Evolutionary conservation across 2,113 vertebrate genomes (phyloP).

Genomic region (Prietella phreatophila): DNA sequence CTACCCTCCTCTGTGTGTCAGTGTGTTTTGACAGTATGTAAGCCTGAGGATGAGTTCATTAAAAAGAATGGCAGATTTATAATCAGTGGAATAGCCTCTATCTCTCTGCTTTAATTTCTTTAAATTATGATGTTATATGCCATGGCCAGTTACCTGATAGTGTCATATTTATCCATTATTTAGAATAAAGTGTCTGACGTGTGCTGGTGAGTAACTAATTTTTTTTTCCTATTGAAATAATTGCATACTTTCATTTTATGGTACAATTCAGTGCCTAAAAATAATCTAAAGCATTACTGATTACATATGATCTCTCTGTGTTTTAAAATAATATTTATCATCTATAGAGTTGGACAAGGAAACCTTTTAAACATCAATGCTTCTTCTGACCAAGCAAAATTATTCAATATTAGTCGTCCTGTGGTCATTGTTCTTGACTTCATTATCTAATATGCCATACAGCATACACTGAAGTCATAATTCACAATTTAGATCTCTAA

Average conservation of each 20-base stretch:
- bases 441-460: conserved; percentile 18
- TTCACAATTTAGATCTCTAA: conserved; percentile 49
- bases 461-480: conserved; percentile 43
- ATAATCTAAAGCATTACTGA: conserved; percentile 11
- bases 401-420: conserved; percentile 32
- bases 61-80: conserved; percentile 43
- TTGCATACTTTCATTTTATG: not conserved
- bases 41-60: conserved; percentile 43
- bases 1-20: conserved; percentile 18
- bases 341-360: not conserved
- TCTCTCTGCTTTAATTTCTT: conserved; percentile 22
- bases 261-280: not conserved
- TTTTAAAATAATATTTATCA: conserved; percentile 16
- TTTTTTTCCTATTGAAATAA: not conserved
- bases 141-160: not conserved
- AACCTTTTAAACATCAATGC: not conserved
- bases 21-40: conserved; percentile 26
- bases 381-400: conserved; percentile 20
- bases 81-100: conserved; percentile 30
- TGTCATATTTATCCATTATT: conserved; percentile 22
- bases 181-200: not conserved
- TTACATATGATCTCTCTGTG: not conserved
- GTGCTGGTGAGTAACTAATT: not conserved
- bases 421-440: conserved; percentile 30
- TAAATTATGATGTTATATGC: conserved; percentile 17